Conservation (phyloP, 1,140 invertebrate genomes). For the Caenorhabditis remanei region DNA sequence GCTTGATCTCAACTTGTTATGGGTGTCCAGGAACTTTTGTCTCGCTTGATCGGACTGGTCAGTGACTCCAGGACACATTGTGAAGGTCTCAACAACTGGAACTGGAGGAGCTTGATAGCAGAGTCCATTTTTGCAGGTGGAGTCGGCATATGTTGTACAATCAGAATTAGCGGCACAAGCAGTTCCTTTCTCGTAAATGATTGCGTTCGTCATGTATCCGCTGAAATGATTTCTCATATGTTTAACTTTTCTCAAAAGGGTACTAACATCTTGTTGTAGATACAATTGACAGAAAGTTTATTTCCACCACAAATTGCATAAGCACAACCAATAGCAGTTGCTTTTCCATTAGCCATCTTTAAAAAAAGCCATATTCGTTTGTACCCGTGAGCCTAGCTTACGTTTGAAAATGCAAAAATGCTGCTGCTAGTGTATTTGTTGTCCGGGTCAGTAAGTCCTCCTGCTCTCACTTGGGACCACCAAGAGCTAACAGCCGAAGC, state of each 20-base stretch:
- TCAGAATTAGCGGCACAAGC: constrained; percentile 30
- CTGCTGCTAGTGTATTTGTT: constrained; percentile 36
- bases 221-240: neutral
- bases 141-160: constrained; percentile 4
- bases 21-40: constrained; percentile 28
- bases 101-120: neutral
- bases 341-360: constrained; percentile 52
- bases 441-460: constrained; percentile 28
- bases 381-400: neutral
- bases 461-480: constrained; percentile 17
- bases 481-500: neutral
- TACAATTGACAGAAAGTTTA: constrained; percentile 13
- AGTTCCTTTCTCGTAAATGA: constrained; percentile 40
- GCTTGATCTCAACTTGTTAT: constrained; percentile 30
- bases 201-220: constrained; percentile 4
- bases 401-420: neutral
- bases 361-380: neutral
- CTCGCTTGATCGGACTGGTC: constrained; percentile 6
- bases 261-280: constrained; percentile 5
- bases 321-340: constrained; percentile 49
- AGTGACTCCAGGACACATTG: constrained; percentile 27
- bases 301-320: constrained; percentile 10
- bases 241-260: neutral
- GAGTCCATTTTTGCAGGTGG: constrained; percentile 27
- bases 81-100: constrained; percentile 13